Conservation (phyloP, 2,888 invertebrate species). For the Caenorhabditis virilis region DNA sequence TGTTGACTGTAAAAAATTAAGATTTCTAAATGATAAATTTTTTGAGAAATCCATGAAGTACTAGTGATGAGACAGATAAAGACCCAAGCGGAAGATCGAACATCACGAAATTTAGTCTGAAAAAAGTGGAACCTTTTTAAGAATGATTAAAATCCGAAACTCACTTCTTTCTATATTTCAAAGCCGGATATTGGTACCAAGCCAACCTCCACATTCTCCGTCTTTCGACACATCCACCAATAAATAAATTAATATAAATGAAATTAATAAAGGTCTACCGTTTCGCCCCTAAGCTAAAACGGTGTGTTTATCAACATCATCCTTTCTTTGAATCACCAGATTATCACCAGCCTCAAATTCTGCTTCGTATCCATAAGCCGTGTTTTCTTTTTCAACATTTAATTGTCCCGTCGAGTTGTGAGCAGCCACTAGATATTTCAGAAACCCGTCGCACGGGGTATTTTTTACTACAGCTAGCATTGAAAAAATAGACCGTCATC, state of each 20-base stretch:
- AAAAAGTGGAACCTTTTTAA: too few species aligned
- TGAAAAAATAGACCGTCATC: too few species aligned
- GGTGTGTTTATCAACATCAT: constrained; percentile 84
- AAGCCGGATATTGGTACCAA: constrained; percentile 79
- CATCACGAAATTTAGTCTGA: constrained; percentile 53
- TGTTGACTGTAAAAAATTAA: too few species aligned
- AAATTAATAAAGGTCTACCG: too few species aligned
- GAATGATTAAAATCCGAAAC: too few species aligned
- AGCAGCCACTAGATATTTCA: constrained; percentile 57
- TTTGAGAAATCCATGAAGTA: too few species aligned
- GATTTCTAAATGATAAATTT: too few species aligned
- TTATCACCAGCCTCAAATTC: constrained; percentile 85
- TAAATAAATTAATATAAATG: too few species aligned
- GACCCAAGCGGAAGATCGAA: constrained; percentile 53
- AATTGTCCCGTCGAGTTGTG: constrained; percentile 60
- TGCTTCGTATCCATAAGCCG: constrained; percentile 90
- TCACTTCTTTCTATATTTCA: constrained; percentile 49
- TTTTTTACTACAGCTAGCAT: too few species aligned
- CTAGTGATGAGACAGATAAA: too few species aligned
- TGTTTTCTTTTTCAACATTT: constrained; percentile 73
- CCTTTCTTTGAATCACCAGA: constrained; percentile 86
- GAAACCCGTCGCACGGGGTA: too few species aligned
- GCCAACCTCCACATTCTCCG: constrained; percentile 74
- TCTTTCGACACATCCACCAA: constrained; percentile 83
- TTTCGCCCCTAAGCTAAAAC: too few species aligned